These are phyloP conservation scores for Lepidurus couesii DNA, from an alignment of 1,140 invertebrate species.

Conservation along the genomic window DNA sequence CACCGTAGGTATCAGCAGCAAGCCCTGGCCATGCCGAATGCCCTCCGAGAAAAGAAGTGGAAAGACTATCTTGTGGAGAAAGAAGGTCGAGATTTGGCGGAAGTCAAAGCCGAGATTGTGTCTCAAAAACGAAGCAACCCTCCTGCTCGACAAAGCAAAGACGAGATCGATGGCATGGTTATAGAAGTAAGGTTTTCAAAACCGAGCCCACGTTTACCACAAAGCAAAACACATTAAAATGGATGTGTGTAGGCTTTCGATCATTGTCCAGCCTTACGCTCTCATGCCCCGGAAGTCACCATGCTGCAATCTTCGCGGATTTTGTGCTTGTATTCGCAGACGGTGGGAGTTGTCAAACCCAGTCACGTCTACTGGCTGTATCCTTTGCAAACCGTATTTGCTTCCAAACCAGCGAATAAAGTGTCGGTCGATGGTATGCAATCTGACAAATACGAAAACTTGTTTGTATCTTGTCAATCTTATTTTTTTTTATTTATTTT, in stretches of 20 bases:
- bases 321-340: not conserved
- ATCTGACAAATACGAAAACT: not conserved
- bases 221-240: not conserved
- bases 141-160: not conserved
- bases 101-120: conserved; percentile 10
- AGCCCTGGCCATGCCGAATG: not conserved
- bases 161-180: conserved; percentile 21
- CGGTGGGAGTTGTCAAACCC: not conserved
- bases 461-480: not conserved
- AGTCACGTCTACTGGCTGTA: conserved; percentile 10
- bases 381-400: conserved; percentile 6
- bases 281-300: not conserved
- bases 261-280: conserved; percentile 5
- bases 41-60: not conserved
- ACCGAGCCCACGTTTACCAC: not conserved
- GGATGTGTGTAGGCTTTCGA: not conserved
- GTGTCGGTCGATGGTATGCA: conserved; percentile 4
- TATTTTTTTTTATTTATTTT: not conserved
- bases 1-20: not conserved
- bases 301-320: not conserved
- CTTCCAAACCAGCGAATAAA: not conserved
- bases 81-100: conserved; percentile 4
- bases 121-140: not conserved
- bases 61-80: not conserved
- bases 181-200: not conserved